Evolutionary conservation across 2,797 vertebrate genomes (phyloP).

Genomic region (Pangasius larnaudii): DNA sequence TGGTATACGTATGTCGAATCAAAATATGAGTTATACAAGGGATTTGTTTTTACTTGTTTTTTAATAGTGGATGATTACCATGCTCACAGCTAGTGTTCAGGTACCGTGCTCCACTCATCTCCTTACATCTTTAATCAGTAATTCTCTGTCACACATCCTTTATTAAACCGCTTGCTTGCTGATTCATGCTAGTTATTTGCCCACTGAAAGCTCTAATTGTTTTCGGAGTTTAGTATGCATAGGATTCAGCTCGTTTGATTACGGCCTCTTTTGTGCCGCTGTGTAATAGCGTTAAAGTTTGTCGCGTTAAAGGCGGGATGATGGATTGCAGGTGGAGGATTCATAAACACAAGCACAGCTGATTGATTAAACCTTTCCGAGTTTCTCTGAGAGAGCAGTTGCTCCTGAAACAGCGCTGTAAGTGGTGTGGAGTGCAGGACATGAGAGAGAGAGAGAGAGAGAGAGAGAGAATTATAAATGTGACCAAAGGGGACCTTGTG

Average conservation of each 20-base stretch:
- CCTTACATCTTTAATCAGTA: slow-evolving; percentile 55
- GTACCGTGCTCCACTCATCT: background rate
- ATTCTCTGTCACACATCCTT: slow-evolving; percentile 63
- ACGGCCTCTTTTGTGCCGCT: slow-evolving; percentile 67
- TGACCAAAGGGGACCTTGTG: slow-evolving; percentile 70
- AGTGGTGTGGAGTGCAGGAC: slow-evolving; percentile 60
- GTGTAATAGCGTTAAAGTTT: slow-evolving; percentile 64
- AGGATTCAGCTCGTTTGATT: slow-evolving; percentile 66
- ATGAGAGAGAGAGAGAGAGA: slow-evolving; percentile 59
- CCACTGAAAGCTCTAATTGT: slow-evolving; percentile 50
- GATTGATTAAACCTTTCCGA: slow-evolving; percentile 76
- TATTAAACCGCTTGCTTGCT: slow-evolving; percentile 63
- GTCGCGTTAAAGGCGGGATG: slow-evolving; percentile 58
- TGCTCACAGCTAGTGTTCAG: background rate
- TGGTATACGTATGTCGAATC: background rate
- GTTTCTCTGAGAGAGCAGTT: slow-evolving; percentile 65
- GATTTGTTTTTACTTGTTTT: background rate
- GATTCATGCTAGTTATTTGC: slow-evolving; percentile 64
- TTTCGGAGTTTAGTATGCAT: slow-evolving; percentile 58
- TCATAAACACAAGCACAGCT: slow-evolving; percentile 76
- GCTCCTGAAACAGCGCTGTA: slow-evolving; percentile 76
- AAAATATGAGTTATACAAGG: background rate
- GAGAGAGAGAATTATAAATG: slow-evolving; percentile 64
- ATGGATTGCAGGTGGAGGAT: slow-evolving; percentile 73
- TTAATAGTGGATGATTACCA: background rate